These are phyloP conservation scores for Tromatobia lineatoria DNA, from an alignment of 2,888 invertebrate genomes.

Conservation along the genomic window DNA sequence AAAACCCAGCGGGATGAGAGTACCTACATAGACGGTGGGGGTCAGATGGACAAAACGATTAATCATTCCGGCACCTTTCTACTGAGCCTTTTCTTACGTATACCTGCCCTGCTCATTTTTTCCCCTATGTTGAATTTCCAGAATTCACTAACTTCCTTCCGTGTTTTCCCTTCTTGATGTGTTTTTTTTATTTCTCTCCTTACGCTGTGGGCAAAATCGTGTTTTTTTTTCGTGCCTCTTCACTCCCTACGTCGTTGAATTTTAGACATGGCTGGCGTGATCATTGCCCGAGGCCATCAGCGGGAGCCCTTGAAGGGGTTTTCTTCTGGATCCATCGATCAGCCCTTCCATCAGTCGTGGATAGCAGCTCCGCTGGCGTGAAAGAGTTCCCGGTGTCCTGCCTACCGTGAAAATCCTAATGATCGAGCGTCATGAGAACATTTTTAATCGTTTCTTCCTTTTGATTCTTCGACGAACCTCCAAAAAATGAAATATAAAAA, in stretches of 20 bases:
- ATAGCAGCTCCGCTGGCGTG: slow-evolving; percentile 65
- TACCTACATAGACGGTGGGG: slow-evolving; percentile 60
- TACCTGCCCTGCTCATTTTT: slow-evolving; percentile 55
- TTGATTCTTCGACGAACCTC: slow-evolving; percentile 37
- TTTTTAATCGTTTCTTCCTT: slow-evolving; percentile 81
- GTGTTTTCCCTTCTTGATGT: slow-evolving; percentile 38
- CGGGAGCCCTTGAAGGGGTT: slow-evolving; percentile 77
- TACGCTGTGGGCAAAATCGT: slow-evolving; percentile 44
- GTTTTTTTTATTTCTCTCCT: slow-evolving; percentile 34
- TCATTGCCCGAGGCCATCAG: slow-evolving; percentile 55
- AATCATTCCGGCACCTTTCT: slow-evolving; percentile 67
- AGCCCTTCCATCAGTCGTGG: slow-evolving; percentile 66
- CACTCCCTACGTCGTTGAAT: slow-evolving; percentile 38
- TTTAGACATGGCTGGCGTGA: slow-evolving; percentile 43
- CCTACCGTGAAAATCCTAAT: slow-evolving; percentile 83
- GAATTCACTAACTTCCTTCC: slow-evolving; percentile 61
- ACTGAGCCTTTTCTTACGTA: slow-evolving; percentile 31
- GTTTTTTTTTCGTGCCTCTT: slow-evolving; percentile 57
- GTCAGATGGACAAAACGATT: slow-evolving; percentile 65
- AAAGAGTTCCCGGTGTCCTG: slow-evolving; percentile 79
- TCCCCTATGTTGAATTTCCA: slow-evolving; percentile 63
- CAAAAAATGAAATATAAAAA: slow-evolving; percentile 45
- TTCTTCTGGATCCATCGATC: slow-evolving; percentile 81
- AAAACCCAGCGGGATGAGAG: slow-evolving; percentile 48
- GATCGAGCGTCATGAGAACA: slow-evolving; percentile 83